Evolutionary conservation across 2,113 vertebrate genomes (phyloP).

Genomic region (Ceyx cyanopectus): DNA sequence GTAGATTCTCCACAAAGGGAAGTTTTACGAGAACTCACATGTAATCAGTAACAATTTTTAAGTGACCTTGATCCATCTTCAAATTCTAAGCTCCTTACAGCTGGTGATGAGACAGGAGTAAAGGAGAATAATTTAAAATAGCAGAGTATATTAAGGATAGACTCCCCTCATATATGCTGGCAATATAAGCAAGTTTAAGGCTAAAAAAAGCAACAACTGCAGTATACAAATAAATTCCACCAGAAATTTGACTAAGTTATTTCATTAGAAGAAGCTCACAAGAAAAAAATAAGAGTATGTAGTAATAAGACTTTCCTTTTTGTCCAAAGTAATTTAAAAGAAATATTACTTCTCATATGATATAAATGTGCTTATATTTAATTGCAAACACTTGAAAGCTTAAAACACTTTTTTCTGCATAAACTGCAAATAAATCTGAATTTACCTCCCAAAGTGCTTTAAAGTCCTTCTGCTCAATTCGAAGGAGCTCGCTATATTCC

Average conservation of each 20-base stretch:
- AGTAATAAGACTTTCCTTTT: constrained; percentile 46
- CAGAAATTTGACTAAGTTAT: not conserved
- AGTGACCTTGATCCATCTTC: not conserved
- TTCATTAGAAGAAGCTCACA: constrained; percentile 6
- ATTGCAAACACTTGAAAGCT: not conserved
- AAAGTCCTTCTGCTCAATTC: constrained; percentile 96
- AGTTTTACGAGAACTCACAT: not conserved
- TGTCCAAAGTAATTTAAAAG: constrained; percentile 36
- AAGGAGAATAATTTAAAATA: not conserved
- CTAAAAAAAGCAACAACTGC: constrained; percentile 1
- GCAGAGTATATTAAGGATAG: not conserved
- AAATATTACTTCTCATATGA: constrained; percentile 17
- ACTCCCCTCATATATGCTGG: not conserved
- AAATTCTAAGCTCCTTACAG: constrained; percentile 22
- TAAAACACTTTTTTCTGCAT: not conserved
- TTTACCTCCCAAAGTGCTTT: constrained; percentile 96
- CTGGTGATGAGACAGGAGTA: not conserved
- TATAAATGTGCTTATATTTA: constrained; percentile 4
- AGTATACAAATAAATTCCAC: constrained; percentile 43
- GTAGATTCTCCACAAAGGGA: not conserved
- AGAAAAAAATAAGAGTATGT: constrained; percentile 53
- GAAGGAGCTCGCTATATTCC: constrained; percentile 92
- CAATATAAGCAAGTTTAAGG: constrained; percentile 8
- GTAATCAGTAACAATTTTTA: not conserved
- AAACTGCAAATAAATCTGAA: constrained; percentile 23